Conservation (phyloP, 2,888 invertebrate species). For the Drosophila picticornis region DNA sequence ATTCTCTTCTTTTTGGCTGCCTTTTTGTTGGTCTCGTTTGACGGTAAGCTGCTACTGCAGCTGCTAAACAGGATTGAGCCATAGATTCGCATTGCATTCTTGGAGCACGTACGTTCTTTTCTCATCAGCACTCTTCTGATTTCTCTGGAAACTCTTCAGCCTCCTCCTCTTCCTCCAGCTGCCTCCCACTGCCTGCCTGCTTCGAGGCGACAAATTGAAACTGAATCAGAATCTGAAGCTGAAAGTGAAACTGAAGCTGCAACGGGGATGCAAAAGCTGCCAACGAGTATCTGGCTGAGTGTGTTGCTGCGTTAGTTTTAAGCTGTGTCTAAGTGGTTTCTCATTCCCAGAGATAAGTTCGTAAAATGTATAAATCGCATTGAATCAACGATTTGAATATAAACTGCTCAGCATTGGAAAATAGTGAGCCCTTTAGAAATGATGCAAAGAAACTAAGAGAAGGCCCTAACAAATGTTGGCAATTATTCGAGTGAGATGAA, state of each 20-base stretch:
- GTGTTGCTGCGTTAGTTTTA: neutral
- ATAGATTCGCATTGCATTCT: constrained; percentile 45
- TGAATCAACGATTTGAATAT: neutral
- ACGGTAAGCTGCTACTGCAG: constrained; percentile 24
- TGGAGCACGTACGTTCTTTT: constrained; percentile 24
- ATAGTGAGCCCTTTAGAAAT: neutral
- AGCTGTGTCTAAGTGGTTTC: neutral
- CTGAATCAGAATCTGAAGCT: neutral
- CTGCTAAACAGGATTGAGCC: constrained; percentile 50
- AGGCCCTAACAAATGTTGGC: neutral
- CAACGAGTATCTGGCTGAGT: constrained; percentile 38
- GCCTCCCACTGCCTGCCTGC: neutral
- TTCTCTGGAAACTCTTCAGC: neutral
- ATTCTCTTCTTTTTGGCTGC: constrained; percentile 2
- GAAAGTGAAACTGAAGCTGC: neutral
- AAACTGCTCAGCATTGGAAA: neutral
- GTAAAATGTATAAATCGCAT: neutral
- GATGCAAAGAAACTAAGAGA: neutral
- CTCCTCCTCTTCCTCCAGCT: neutral
- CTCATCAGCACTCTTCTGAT: neutral
- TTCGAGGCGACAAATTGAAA: neutral
- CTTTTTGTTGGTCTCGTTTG: constrained; percentile 27
- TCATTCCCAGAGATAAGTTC: neutral
- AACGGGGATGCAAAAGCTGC: constrained; percentile 40
- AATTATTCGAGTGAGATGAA: neutral